Conservation (phyloP, 2,888 invertebrate species). For the Leptinotarsa haldemani region DNA sequence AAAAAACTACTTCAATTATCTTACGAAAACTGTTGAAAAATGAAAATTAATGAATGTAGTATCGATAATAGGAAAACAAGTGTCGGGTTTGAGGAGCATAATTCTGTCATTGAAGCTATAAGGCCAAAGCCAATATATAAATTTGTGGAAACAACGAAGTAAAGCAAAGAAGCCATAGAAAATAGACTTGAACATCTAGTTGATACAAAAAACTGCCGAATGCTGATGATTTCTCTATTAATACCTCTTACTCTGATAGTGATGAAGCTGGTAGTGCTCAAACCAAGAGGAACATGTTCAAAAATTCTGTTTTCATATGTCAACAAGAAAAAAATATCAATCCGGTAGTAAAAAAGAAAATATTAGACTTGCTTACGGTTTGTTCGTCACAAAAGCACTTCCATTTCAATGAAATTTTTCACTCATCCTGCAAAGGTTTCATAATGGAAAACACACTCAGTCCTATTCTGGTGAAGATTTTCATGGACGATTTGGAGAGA, state of each 20-base stretch:
- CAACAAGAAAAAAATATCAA: too few relatives aligned
- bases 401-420: too few relatives aligned
- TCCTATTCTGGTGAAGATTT: too few relatives aligned
- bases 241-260: slow-evolving; percentile 81
- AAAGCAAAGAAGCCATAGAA: slow-evolving; percentile 47
- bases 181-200: not conserved
- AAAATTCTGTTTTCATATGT: not conserved
- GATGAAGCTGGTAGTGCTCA: slow-evolving; percentile 62
- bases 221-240: slow-evolving; percentile 72
- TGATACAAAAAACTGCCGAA: slow-evolving; percentile 11
- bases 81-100: slow-evolving; percentile 48
- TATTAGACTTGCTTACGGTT: too few relatives aligned
- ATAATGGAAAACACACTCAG: too few relatives aligned
- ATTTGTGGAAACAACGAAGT: slow-evolving; percentile 30
- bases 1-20: too few relatives aligned
- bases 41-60: slow-evolving; percentile 22
- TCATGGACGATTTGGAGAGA: too few relatives aligned
- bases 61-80: slow-evolving; percentile 32
- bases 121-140: slow-evolving; percentile 64
- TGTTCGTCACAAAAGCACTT: too few relatives aligned
- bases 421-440: too few relatives aligned
- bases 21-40: too few relatives aligned
- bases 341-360: too few relatives aligned
- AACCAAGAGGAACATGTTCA: not conserved
- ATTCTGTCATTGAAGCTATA: slow-evolving; percentile 54